Evolutionary conservation across 2,888 invertebrate genomes (phyloP), one percentile per base, ranked within the genome.

Genomic region (Melieria picta): DNA sequence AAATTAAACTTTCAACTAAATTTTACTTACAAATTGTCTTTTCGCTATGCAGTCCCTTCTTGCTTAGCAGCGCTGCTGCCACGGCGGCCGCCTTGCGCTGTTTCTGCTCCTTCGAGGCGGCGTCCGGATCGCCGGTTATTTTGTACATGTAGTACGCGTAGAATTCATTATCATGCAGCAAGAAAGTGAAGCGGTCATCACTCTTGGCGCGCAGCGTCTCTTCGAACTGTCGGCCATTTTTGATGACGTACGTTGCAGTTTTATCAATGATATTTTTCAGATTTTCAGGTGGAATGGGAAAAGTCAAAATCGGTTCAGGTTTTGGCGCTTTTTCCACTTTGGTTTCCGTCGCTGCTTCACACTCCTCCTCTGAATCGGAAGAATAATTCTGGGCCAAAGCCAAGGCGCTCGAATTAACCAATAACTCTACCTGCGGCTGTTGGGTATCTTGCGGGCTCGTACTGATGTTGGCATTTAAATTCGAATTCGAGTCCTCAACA

Each of bases 161-260:
- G 83, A 92, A 94, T 68, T 91, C 89, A 84, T 97, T 93, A 4
- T 88, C 89, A 0, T 93, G 88, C 74, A 95, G 91, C 1, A 99
- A 87, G 85, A 99, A 99, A 43, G 92, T 92, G 86, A 99, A 98
- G 48, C 97, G 88, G 0, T 93, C 91, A 84, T 98, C 97, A 67
- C 92, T 92, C 82, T 94, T 95, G 4, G 91, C 91, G 78, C 92
- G 92, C 9, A 96, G 93, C 45, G 95, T 94, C 50, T 93, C 91
- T 80, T 99, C 98, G 84, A 99, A 98, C 80, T 95, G 94, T 69
- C 93, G 91, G 0, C 99, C 99, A 87, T 98, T 98, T 79, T 96
- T 95, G 1, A 96, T 94, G 0, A 99, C 98, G 86, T 98, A 98
- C 76, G 93, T 92, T 0, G 99, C 98, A 92, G 99, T 97, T 87